Base-by-base conservation (phyloP, 2,113 vertebrate genomes). In the Dipodomys ordii region DNA sequence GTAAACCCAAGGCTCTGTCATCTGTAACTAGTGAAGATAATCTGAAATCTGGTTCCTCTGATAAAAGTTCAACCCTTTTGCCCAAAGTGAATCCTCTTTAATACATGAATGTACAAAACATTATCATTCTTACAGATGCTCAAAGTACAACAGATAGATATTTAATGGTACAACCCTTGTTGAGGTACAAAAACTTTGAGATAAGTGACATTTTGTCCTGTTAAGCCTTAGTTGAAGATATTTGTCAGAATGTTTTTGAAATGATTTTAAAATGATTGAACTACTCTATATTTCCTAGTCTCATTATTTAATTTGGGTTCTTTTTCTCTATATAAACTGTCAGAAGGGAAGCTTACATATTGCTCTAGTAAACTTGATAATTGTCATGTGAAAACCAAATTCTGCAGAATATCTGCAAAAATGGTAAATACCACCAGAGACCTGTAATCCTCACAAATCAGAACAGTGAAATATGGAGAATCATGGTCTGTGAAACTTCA, bases 401-500 rank as follows among this genome's bases (percentile, higher is more conserved):
- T 83, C 79, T 77, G 39, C 53, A 27, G 73, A 87, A 88, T 73
- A 65, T 28, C 25, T 82, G n/a, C n/a, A 91, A 91, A 91, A 83
- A 71, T 18, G 5, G n/a, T 53, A 7, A 44, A 84, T 53, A 53
- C 49, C 49, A 53, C 49, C 49, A 53, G 49, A 53, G 49, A 53
- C 49, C 49, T 53, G 49, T 53, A 53, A 53, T 53, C 49, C 49
- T 53, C 49, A 53, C 49, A 2, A 53, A 13, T 53, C 49, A 53
- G 49, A 53, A 12, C 8, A 9, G 12, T 53, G 49, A 53, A 53
- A 53, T 9, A 9, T 13, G 49, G 49, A 53, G 49, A 13, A 53
- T 53, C 49, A 53, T 53, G 49, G 49, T 53, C 49, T 53, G 49
- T 53, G 49, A 53, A 13, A 53, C 49, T 53, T 53, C 49, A 53